phyloP scores from a whole-genome alignment of 2,888 invertebrate species.

The Atrina japonica region DNA sequence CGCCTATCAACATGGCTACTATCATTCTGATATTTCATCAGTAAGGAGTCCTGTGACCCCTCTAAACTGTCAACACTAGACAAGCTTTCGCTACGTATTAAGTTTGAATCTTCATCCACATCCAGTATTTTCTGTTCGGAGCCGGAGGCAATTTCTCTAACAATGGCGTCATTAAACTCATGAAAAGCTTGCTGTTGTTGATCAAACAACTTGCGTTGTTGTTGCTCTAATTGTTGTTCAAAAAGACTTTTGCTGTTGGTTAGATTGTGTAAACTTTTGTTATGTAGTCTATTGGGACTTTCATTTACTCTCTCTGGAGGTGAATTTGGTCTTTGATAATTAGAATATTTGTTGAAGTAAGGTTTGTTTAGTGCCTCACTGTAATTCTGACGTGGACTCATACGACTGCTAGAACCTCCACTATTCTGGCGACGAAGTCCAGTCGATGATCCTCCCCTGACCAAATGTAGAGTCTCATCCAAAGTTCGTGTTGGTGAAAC shows the following conservation, averaged over 20 bases:
- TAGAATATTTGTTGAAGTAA: conserved; percentile 64
- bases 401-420: conserved; percentile 26
- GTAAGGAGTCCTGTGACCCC: conserved; percentile 39
- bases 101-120: conserved; percentile 29
- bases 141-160: conserved; percentile 66
- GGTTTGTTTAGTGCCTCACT: conserved; percentile 64
- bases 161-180: conserved; percentile 73
- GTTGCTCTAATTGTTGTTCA: conserved; percentile 75
- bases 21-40: conserved; percentile 39
- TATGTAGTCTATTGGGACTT: conserved; percentile 59
- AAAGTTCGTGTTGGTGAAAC: conserved; percentile 33
- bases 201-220: conserved; percentile 69
- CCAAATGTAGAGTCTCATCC: conserved; percentile 71
- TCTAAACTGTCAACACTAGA: conserved; percentile 74
- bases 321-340: conserved; percentile 36
- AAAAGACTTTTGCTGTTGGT: conserved; percentile 74
- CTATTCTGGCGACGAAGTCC: conserved; percentile 31
- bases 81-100: conserved; percentile 59
- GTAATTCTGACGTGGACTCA: conserved; percentile 41
- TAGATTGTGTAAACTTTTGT: conserved; percentile 71
- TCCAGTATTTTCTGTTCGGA: conserved; percentile 40
- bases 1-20: conserved; percentile 8
- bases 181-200: conserved; percentile 72
- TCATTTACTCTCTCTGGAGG: conserved; percentile 40
- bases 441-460: conserved; percentile 57